Evolutionary conservation across 2,888 invertebrate genomes (phyloP), one percentile per base, ranked within the genome.

Genomic region (Ophion ellenae): DNA sequence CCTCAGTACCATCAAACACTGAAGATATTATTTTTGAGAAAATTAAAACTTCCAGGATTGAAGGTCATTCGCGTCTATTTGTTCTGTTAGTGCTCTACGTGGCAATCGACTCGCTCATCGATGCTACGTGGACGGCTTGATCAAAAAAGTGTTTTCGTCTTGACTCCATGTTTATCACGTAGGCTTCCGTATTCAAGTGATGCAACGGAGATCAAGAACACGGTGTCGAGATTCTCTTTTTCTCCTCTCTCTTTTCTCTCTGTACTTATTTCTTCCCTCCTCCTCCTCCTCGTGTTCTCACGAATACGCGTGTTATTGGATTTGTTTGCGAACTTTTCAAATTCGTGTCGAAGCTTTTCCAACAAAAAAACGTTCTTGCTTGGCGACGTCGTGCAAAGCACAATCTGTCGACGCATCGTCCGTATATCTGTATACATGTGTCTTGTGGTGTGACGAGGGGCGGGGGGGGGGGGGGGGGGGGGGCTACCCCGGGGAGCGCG

Each of bases 271-370:
- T 47, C 32, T 20, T 77, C 66, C n/a, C 75, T 70, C 40, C 76
- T 40, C 76, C 70, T 70, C 53, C 76, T 40, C 76, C 70, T 59
- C 32, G 14, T 57, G 53, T 67, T 66, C 20, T 76, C 32, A 69
- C 63, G 59, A 64, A 77, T 70, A 84, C 88, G 88, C 87, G 89
- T 90, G 89, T 92, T 92, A 92, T 93, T 92, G 91, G 91, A 92
- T 93, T 93, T 92, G 92, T 92, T 92, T 90, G 90, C 89, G 74
- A 93, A 93, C 91, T 93, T 92, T 91, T 91, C 90, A 90, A 91
- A 92, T 91, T 90, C 91, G 90, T 75, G 73, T 81, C 47, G 78
- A 59, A 82, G 79, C 81, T 81, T 81, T 84, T 70, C 84, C 67
- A 78, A 84, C 81, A 78, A 84, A 78, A 84, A 83, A 81, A 81